Conservation (phyloP, 1,140 invertebrate genomes). For the Calephelis virginiensis region DNA sequence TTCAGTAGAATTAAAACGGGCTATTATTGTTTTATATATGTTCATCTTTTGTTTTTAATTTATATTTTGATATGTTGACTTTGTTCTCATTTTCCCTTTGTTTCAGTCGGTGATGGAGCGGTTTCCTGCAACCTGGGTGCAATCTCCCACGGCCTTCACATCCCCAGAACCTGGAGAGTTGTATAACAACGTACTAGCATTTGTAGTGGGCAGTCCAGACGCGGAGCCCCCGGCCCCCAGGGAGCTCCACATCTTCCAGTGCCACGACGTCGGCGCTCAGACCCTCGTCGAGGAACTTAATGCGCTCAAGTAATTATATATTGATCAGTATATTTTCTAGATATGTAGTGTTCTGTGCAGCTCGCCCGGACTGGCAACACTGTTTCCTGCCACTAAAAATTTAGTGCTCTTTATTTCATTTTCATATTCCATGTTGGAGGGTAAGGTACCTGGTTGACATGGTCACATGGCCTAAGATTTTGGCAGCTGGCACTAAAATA, state of each 20-base stretch:
- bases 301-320: slow-evolving; percentile 62
- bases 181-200: slow-evolving; percentile 99
- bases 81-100: background rate
- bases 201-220: slow-evolving; percentile 88
- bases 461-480: too few species aligned
- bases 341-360: too few species aligned
- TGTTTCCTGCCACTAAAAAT: too few species aligned
- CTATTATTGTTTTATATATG: too few species aligned
- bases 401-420: too few species aligned
- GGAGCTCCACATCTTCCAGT: slow-evolving; percentile 99
- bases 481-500: too few species aligned
- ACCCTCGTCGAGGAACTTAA: slow-evolving; percentile 79
- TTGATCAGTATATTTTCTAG: background rate
- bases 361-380: too few species aligned
- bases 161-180: slow-evolving; percentile 97
- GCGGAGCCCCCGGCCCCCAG: slow-evolving; percentile 77
- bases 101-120: slow-evolving; percentile 94
- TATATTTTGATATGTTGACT: too few species aligned
- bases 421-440: too few species aligned
- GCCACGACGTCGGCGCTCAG: slow-evolving; percentile 79
- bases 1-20: too few species aligned
- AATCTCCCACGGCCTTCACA: slow-evolving; percentile 98
- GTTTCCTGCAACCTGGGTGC: slow-evolving; percentile 94
- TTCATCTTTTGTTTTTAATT: too few species aligned
- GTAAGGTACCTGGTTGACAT: too few species aligned